Conservation (phyloP, 1,140 invertebrate genomes). For the Heliconius hermathena region DNA sequence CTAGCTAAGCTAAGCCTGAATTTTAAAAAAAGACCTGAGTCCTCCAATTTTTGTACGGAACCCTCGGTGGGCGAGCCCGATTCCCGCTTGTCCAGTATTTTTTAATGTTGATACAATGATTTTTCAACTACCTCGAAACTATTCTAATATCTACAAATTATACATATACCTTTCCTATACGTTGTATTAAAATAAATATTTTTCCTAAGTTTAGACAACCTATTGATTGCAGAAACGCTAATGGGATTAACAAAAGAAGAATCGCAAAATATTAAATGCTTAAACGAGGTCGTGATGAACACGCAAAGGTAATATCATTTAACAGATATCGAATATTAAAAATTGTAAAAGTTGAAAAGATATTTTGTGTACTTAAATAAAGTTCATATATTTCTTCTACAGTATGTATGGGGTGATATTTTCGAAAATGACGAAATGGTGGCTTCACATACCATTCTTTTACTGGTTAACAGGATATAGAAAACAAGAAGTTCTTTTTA, state of each 20-base stretch:
- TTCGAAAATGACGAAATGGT: conserved; percentile 66
- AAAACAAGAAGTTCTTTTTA: conserved; percentile 40
- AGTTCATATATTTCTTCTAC: conserved; percentile 26
- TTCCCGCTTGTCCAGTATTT: too few species aligned
- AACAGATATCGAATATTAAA: neutral
- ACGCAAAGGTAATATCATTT: conserved; percentile 50
- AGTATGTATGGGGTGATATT: conserved; percentile 61
- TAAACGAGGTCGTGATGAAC: conserved; percentile 51
- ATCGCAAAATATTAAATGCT: conserved; percentile 43
- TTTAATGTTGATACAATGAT: too few species aligned
- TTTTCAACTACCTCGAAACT: too few species aligned
- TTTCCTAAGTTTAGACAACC: neutral
- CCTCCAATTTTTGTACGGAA: too few species aligned
- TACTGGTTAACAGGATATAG: conserved; percentile 51
- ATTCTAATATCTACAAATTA: too few species aligned
- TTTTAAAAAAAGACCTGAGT: too few species aligned
- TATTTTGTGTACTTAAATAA: neutral
- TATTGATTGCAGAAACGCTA: conserved; percentile 61
- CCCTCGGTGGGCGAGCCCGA: too few species aligned
- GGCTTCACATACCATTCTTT: conserved; percentile 59
- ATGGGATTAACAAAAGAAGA: conserved; percentile 66
- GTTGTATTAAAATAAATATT: too few species aligned
- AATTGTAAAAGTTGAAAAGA: neutral
- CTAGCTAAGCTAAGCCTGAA: too few species aligned
- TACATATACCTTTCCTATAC: too few species aligned